A percentile compares a stretch with the other conserved stretches of the same genome.
Conservation (phyloP, 2,113 vertebrate genomes). For the Channa maculata region DNA sequence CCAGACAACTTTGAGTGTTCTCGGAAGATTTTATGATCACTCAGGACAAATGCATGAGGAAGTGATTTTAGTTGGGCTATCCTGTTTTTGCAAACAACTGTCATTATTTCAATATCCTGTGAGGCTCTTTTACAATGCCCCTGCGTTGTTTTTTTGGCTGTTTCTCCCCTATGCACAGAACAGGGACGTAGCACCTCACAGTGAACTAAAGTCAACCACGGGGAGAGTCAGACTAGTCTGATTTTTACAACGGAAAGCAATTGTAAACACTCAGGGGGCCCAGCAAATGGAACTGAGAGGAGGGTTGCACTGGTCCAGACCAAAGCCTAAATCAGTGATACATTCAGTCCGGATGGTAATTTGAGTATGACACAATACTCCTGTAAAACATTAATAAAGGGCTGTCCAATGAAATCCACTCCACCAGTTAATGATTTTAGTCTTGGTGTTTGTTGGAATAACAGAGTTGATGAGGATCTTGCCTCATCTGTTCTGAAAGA, state of each 20-base stretch:
- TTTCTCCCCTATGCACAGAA: conserved; percentile 45
- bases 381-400: conserved; percentile 69
- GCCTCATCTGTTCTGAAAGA: conserved; percentile 25
- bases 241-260: conserved; percentile 66
- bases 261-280: conserved; percentile 65
- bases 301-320: conserved; percentile 23
- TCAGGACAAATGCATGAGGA: conserved; percentile 70
- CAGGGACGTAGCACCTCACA: conserved; percentile 51
- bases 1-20: conserved; percentile 76
- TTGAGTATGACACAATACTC: conserved; percentile 54
- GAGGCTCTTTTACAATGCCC: conserved; percentile 72
- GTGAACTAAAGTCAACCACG: conserved; percentile 60
- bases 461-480: conserved; percentile 30
- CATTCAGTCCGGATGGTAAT: conserved; percentile 44
- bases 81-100: conserved; percentile 65
- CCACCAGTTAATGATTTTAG: conserved; percentile 57
- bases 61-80: conserved; percentile 73
- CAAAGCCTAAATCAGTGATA: conserved; percentile 47
- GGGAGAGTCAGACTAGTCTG: conserved; percentile 46
- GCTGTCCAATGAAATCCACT: conserved; percentile 51
- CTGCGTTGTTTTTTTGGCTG: conserved; percentile 42
- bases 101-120: conserved; percentile 81
- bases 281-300: conserved; percentile 39
- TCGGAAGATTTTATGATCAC: conserved; percentile 74
- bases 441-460: conserved; percentile 39